These are phyloP conservation scores for Ceratina australensis DNA, from an alignment of 1,140 invertebrate genomes.

Conservation along the genomic window DNA sequence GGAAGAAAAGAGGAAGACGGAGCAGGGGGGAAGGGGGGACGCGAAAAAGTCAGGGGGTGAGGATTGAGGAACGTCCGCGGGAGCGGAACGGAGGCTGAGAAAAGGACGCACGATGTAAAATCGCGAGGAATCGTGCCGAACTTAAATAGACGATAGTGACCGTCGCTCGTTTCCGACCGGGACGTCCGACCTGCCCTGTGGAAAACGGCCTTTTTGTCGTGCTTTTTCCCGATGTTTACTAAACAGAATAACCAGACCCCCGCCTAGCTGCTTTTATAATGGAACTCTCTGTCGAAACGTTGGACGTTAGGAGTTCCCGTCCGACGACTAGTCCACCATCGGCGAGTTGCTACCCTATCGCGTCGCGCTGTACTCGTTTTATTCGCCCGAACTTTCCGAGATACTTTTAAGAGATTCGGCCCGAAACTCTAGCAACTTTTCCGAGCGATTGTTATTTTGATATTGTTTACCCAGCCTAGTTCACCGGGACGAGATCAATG, in stretches of 20 bases:
- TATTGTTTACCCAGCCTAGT: slow-evolving; percentile 22
- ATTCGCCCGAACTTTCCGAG: slow-evolving; percentile 6
- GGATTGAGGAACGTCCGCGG: slow-evolving; percentile 5
- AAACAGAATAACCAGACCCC: slow-evolving; percentile 31
- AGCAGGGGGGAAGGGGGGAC: slow-evolving; percentile 49
- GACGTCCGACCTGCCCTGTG: slow-evolving; percentile 19
- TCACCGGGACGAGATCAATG: no score
- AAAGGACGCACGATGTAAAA: slow-evolving; percentile 60
- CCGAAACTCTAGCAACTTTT: neutral
- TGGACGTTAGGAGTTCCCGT: slow-evolving; percentile 22
- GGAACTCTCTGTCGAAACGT: neutral
- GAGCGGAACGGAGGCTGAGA: neutral
- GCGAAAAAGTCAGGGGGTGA: slow-evolving; percentile 28
- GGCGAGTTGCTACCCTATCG: neutral
- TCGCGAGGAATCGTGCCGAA: slow-evolving; percentile 60
- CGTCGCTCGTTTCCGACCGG: slow-evolving; percentile 52
- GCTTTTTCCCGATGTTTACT: slow-evolving; percentile 54
- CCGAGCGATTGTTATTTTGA: slow-evolving; percentile 37
- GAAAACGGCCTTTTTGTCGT: slow-evolving; percentile 37
- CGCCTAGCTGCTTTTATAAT: slow-evolving; percentile 32
- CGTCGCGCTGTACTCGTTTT: neutral
- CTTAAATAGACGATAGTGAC: slow-evolving; percentile 64
- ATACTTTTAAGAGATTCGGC: slow-evolving; percentile 27
- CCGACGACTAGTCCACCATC: neutral
- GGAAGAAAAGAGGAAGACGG: slow-evolving; percentile 31